These are phyloP conservation scores for Strigops habroptila DNA, from an alignment of 2,113 vertebrate genomes.

Conservation along the genomic window DNA sequence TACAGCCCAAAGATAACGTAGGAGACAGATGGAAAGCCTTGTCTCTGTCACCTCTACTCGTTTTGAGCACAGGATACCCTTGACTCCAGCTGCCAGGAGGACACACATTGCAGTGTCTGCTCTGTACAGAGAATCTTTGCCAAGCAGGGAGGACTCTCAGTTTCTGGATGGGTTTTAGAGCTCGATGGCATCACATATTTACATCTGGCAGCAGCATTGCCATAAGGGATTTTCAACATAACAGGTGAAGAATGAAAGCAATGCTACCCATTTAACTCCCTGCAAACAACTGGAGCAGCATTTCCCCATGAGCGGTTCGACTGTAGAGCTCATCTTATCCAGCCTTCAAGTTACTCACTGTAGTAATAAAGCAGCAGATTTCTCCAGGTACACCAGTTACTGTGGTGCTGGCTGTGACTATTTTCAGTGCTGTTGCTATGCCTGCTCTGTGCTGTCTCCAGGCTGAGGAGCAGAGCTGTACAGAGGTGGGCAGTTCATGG, in stretches of 20 bases:
- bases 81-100: background rate
- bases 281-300: fast-evolving
- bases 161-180: background rate
- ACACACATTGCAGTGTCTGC: background rate
- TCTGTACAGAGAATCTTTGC: background rate
- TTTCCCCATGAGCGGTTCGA: background rate
- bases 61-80: background rate
- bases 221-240: background rate
- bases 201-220: background rate
- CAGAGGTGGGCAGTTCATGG: background rate
- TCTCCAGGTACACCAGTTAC: background rate
- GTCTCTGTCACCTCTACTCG: background rate
- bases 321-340: background rate
- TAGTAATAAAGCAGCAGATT: background rate
- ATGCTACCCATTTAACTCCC: fast-evolving
- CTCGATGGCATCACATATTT: background rate
- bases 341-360: background rate
- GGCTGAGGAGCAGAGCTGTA: background rate
- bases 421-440: background rate
- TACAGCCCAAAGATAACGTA: background rate
- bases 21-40: background rate
- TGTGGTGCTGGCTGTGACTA: background rate
- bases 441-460: background rate
- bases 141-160: background rate
- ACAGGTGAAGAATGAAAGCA: fast-evolving